phyloP scores from a whole-genome alignment of 2,113 vertebrate genomes.

The Atractosteus spatula region DNA sequence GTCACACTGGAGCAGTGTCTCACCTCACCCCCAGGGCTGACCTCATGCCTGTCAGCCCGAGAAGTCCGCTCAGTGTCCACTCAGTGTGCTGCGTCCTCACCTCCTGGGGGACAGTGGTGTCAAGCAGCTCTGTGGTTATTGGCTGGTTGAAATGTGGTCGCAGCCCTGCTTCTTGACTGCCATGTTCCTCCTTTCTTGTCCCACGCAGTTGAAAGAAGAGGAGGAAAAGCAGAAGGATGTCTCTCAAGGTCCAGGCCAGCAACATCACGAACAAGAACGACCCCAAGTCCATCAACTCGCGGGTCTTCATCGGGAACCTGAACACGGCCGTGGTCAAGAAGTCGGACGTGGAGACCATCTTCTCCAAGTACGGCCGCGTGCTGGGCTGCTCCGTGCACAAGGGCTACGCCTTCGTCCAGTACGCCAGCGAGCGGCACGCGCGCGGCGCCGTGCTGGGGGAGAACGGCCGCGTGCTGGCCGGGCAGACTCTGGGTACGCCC shows the following conservation, averaged over 20 bases:
- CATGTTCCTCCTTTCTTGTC: constrained; percentile 20
- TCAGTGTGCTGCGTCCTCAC: too few species aligned
- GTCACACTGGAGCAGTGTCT: too few species aligned
- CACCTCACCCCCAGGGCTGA: too few species aligned
- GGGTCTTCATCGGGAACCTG: constrained; percentile 94
- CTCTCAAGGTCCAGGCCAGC: constrained; percentile 87
- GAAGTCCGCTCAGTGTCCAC: too few species aligned
- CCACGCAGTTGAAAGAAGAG: too few species aligned
- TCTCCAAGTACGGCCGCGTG: constrained; percentile 87
- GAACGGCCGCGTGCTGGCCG: constrained; percentile 84
- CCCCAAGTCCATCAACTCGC: constrained; percentile 90
- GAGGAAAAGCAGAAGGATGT: constrained; percentile 65
- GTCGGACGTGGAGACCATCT: constrained; percentile 88
- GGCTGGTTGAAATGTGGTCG: too few species aligned
- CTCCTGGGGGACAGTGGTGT: too few species aligned
- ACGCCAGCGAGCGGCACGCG: constrained; percentile 84
- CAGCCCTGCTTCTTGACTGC: too few species aligned
- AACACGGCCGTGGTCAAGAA: constrained; percentile 93
- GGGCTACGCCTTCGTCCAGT: constrained; percentile 92
- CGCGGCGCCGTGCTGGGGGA: constrained; percentile 85
- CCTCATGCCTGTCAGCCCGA: too few species aligned
- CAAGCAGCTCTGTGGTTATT: too few species aligned
- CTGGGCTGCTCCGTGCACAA: constrained; percentile 89
- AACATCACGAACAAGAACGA: constrained; percentile 97
- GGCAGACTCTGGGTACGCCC: constrained; percentile 82